phyloP scores from a whole-genome alignment of 1,140 invertebrate genomes.

The Diorhabda sublineata region DNA sequence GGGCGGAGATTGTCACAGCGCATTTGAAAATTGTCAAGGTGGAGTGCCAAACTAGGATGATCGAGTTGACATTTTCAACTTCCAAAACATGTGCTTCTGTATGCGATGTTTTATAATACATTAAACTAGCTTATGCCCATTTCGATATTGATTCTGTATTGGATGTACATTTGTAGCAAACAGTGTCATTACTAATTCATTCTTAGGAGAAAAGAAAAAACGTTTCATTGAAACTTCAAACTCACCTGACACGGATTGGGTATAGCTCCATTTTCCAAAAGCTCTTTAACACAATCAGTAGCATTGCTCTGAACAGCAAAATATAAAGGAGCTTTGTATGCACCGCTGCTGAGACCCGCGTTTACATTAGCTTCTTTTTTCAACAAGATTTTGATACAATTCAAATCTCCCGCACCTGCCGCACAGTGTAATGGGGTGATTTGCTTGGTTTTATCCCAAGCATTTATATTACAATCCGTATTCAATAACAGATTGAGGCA shows the following conservation, averaged over 20 bases:
- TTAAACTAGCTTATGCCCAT: too few relatives aligned
- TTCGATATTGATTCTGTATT: too few relatives aligned
- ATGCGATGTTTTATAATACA: too few relatives aligned
- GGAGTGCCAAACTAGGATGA: too few relatives aligned
- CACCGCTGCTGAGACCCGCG: constrained; percentile 60
- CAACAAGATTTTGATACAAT: constrained; percentile 58
- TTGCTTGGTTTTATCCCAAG: constrained; percentile 62
- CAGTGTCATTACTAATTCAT: too few relatives aligned
- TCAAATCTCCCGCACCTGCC: constrained; percentile 59
- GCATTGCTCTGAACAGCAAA: constrained; percentile 70
- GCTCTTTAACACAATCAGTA: constrained; percentile 61
- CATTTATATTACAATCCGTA: constrained; percentile 59
- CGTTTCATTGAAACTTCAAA: background rate
- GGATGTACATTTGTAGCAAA: too few relatives aligned
- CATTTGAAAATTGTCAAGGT: too few relatives aligned
- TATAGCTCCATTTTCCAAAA: constrained; percentile 66
- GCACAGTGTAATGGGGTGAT: constrained; percentile 75
- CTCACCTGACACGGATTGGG: constrained; percentile 72
- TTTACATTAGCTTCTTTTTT: constrained; percentile 66
- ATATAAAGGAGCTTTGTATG: constrained; percentile 58
- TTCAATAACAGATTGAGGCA: constrained; percentile 63
- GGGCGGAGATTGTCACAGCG: too few relatives aligned
- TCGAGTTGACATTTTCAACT: too few relatives aligned
- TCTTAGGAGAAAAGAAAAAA: too few relatives aligned
- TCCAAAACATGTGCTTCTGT: too few relatives aligned